Percentiles rank a stretch among this genome's conserved stretches.
Conservation (phyloP, 2,797 vertebrate species). For the Peromyscus eremicus region DNA sequence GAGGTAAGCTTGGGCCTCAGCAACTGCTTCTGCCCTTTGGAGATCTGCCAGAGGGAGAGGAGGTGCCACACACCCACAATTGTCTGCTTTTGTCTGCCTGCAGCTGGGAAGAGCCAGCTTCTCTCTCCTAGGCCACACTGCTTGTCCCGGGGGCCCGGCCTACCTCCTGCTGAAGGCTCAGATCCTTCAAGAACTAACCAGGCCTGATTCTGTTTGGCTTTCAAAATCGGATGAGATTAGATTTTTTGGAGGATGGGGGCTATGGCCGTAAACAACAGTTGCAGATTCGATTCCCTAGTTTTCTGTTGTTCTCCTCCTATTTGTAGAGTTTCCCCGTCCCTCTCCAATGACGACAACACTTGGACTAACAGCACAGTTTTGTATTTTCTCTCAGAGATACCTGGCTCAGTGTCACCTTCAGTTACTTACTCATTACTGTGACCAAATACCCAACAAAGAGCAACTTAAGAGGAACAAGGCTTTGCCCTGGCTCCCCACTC, state of each 20-base stretch:
- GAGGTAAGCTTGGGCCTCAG: conserved; percentile 43
- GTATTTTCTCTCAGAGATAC: neutral
- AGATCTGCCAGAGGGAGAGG: conserved; percentile 22
- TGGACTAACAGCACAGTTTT: neutral
- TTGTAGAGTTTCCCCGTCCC: neutral
- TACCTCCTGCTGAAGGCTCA: neutral
- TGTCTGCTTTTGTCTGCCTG: conserved; percentile 45
- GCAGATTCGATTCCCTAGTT: neutral
- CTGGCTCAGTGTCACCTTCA: neutral
- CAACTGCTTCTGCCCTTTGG: conserved; percentile 45
- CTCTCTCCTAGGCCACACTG: too few species aligned
- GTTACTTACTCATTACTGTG: neutral
- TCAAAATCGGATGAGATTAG: neutral
- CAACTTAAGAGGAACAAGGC: neutral
- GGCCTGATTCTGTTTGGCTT: neutral
- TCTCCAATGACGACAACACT: neutral
- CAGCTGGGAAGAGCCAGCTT: neutral
- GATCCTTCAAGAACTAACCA: neutral
- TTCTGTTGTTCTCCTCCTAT: neutral
- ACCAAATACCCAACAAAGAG: neutral
- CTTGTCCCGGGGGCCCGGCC: neutral
- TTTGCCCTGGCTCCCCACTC: neutral
- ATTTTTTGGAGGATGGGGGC: neutral
- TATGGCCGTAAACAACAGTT: neutral
- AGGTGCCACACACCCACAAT: neutral